phyloP scores from a whole-genome alignment of 2,113 vertebrate species.

The Psammodynastes pulverulentus region DNA sequence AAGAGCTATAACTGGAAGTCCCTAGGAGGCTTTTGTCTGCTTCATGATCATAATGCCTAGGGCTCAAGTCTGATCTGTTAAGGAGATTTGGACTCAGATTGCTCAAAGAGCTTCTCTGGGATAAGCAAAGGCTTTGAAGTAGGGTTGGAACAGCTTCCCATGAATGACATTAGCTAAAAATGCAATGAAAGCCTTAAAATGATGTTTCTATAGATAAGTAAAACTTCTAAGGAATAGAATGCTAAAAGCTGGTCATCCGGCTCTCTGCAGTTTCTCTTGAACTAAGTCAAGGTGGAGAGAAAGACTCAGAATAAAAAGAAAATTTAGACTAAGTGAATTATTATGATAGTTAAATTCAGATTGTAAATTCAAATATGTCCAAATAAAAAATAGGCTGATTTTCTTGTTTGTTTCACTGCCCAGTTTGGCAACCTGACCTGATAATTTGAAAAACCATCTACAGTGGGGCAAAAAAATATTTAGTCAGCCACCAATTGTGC shows the following conservation, averaged over 20 bases:
- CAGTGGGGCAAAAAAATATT: too few species aligned
- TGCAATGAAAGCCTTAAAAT: neutral
- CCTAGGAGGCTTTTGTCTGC: neutral
- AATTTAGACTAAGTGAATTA: neutral
- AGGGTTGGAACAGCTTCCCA: neutral
- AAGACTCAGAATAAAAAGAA: neutral
- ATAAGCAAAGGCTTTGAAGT: neutral
- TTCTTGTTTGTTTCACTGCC: neutral
- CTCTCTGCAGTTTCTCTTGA: neutral
- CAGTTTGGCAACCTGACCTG: neutral
- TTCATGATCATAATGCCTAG: neutral
- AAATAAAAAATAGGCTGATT: neutral
- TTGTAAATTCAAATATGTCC: neutral
- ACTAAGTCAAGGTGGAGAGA: neutral
- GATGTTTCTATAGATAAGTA: neutral
- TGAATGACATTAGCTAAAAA: neutral
- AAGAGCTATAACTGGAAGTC: neutral
- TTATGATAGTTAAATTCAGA: neutral
- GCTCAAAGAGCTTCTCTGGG: neutral
- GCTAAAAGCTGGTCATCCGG: neutral
- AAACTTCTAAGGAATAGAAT: neutral
- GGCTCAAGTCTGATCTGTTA: neutral
- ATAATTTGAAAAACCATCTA: neutral
- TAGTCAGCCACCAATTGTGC: too few species aligned
- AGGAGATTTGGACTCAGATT: neutral